phyloP scores from a whole-genome alignment of 2,797 vertebrate genomes.

The Phrynocephalus guinanensis region DNA sequence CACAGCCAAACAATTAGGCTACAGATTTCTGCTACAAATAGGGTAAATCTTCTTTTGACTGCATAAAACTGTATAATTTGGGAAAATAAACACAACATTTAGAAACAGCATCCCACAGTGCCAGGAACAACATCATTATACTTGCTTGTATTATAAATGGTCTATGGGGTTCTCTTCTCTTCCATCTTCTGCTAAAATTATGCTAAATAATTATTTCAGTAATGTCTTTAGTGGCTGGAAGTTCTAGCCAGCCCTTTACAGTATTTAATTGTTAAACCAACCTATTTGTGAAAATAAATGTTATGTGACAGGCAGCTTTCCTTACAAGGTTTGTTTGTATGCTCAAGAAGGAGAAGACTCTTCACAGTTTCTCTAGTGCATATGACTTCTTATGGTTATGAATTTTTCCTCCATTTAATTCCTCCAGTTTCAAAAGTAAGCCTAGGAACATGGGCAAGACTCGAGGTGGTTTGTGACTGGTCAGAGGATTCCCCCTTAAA shows the following conservation, averaged over 20 bases:
- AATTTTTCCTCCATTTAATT: neutral
- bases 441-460: neutral
- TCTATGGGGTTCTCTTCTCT: slow-evolving; percentile 39
- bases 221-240: neutral
- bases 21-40: slow-evolving; percentile 54
- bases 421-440: neutral
- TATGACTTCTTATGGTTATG: neutral
- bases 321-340: neutral
- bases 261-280: neutral
- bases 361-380: neutral
- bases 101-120: slow-evolving; percentile 51
- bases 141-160: slow-evolving; percentile 42
- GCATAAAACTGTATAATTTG: slow-evolving; percentile 42
- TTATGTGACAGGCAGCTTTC: neutral
- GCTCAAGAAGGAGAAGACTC: neutral
- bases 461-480: no score
- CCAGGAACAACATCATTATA: slow-evolving; percentile 62
- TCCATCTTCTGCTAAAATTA: fast-evolving
- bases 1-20: slow-evolving; percentile 45
- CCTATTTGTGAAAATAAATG: neutral
- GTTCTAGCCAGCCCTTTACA: neutral
- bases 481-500: no score
- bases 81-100: slow-evolving; percentile 56
- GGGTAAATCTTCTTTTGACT: slow-evolving; percentile 55
- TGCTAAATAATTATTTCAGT: neutral